Conservation (phyloP, 2,797 vertebrate genomes). For the Dromococcyx pavoninus region DNA sequence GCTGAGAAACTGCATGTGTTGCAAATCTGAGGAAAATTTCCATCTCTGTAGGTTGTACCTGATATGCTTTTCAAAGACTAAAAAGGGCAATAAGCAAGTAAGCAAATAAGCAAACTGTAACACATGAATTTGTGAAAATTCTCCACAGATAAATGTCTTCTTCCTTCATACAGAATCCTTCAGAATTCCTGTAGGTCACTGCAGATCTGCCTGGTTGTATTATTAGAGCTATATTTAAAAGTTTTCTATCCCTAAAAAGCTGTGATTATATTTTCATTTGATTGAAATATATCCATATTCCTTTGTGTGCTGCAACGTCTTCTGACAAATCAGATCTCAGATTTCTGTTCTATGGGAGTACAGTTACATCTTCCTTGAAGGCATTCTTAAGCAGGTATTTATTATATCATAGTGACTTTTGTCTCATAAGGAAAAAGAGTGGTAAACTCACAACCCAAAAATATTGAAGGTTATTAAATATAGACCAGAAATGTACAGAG, state of each 20-base stretch:
- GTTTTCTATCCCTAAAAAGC: background rate
- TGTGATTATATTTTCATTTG: background rate
- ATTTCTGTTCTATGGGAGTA: background rate
- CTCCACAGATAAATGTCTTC: too few species aligned
- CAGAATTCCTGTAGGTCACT: background rate
- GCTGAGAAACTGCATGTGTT: background rate
- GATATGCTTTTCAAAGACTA: background rate
- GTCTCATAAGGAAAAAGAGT: background rate
- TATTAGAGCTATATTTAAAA: background rate
- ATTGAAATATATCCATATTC: background rate
- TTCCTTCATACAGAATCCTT: background rate
- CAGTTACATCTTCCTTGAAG: background rate
- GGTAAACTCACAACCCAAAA: background rate
- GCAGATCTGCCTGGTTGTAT: background rate
- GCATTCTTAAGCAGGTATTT: constrained; percentile 19
- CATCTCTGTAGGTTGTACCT: background rate
- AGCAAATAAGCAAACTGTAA: background rate
- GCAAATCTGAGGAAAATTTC: background rate
- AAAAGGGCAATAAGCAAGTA: background rate
- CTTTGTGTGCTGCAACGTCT: background rate
- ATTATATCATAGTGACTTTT: background rate
- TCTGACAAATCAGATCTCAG: background rate
- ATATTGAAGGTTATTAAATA: constrained; percentile 32
- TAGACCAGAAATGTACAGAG: constrained; percentile 10
- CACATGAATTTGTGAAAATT: background rate